Evolutionary conservation across 1,140 invertebrate genomes (phyloP).

Genomic region (Sycobia sp.): DNA sequence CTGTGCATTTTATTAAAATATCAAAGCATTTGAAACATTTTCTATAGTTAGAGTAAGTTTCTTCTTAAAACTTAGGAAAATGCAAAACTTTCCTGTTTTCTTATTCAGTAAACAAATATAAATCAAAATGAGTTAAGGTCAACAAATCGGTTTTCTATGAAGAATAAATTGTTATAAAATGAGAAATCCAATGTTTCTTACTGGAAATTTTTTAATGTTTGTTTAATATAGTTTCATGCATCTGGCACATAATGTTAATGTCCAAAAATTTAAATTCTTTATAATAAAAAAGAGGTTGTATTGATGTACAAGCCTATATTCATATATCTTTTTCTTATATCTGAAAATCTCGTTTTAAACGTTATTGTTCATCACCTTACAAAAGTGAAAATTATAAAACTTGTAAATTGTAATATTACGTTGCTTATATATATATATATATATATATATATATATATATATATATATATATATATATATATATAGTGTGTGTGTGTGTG

Average conservation of each 20-base stretch:
- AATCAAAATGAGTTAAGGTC: too few species aligned
- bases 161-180: background rate
- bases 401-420: background rate
- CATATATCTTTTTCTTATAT: slow-evolving; percentile 12
- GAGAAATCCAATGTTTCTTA: background rate
- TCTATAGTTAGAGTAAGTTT: too few species aligned
- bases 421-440: background rate
- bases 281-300: slow-evolving; percentile 9
- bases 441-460: background rate
- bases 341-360: slow-evolving; percentile 1
- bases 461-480: background rate
- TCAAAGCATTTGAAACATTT: too few species aligned
- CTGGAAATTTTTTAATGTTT: background rate
- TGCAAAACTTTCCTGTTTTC: too few species aligned
- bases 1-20: too few species aligned
- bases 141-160: too few species aligned
- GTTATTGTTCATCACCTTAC: slow-evolving; percentile 2
- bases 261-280: slow-evolving; percentile 1
- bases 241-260: background rate
- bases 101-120: too few species aligned
- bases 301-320: slow-evolving; percentile 1
- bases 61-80: too few species aligned
- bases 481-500: too few species aligned
- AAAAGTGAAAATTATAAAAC: background rate
- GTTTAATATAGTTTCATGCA: background rate